Evolutionary conservation across 2,888 invertebrate genomes (phyloP), one percentile per base, ranked within the genome.

Genomic region (Ectemnius lituratus): DNA sequence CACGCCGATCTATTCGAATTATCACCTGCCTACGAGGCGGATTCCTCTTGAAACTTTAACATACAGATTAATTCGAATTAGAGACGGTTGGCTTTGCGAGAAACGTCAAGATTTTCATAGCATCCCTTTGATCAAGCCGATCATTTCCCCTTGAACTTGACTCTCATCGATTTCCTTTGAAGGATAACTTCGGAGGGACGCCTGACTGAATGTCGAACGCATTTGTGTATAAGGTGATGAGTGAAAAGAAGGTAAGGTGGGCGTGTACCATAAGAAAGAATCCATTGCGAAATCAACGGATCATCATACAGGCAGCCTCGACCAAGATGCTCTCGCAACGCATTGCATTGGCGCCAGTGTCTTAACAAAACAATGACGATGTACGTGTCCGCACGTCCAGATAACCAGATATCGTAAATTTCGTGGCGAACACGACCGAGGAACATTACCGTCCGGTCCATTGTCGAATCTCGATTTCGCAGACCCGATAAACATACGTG

Each of bases 121-220:
- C 23, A 3, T 4, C 11, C 37, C 37, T 37, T 37, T 11, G 37
- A 37, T 37, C 37, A 3, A 2, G 23, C 23, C 23, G 23, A 23
- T 23, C 1, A 23, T 23, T 23, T 23, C 37, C 37, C 37, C 75
- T 79, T 81, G 82, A 81, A 82, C 82, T 81, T 82, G 82, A 78
- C 76, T 76, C 67, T 73, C 73, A 56, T 67, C 64, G 70, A 65
- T 76, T 58, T 4, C 58, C 23, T 6, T 58, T 6, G 13, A 52
- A 16, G n/a, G 20, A 20, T 27, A 4, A 18, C 3, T 52, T 5
- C 16, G 5, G 52, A 52, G 14, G 52, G 16, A 16, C 52, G 52
- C 6, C 37, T 27, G 62, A 6, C 2, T 23, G 6, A 37, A 62
- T 62, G 20, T 13, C n/a, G 2, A n/a, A 52, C 66, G 56, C 27